Percentiles rank a stretch among this genome's conserved stretches.
Conservation (phyloP, 2,113 vertebrate species). For the Cebus imitator region DNA sequence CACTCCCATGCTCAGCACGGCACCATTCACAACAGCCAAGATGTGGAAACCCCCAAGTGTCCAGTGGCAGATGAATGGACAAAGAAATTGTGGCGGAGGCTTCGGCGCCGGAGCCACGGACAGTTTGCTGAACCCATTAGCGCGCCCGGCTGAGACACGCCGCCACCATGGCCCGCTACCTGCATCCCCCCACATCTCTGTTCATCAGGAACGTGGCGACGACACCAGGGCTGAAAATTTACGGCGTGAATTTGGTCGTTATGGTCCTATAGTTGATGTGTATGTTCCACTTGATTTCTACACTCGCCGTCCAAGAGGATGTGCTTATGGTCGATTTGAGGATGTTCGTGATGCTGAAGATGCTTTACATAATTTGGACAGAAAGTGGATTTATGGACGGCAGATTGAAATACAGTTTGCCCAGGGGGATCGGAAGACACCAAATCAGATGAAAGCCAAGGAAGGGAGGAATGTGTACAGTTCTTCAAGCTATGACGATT, state of each 20-base stretch:
- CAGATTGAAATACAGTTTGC: too few species aligned
- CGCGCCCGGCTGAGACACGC: background rate
- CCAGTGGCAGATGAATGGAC: background rate
- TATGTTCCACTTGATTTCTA: constrained; percentile 99
- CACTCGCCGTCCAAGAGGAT: constrained; percentile 98
- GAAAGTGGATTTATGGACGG: too few species aligned
- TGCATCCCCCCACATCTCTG: constrained; percentile 94
- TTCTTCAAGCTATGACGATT: too few species aligned
- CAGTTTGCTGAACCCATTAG: constrained; percentile 58
- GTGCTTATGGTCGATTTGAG: constrained; percentile 98
- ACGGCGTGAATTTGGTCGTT: constrained; percentile 98
- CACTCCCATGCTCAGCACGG: accelerated
- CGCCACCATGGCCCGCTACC: constrained; percentile 89
- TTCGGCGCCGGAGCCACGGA: constrained; percentile 1
- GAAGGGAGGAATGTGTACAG: too few species aligned
- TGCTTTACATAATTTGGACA: too few species aligned
- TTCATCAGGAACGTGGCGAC: constrained; percentile 98
- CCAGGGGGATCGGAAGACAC: too few species aligned
- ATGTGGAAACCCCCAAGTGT: too few species aligned
- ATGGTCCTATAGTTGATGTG: constrained; percentile 98
- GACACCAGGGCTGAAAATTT: constrained; percentile 99
- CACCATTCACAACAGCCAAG: accelerated
- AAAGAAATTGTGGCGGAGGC: background rate
- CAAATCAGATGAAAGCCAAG: too few species aligned
- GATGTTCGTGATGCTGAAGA: too few species aligned